Base-by-base conservation (phyloP, 1,140 invertebrate genomes). In the Cherax destructor region DNA sequence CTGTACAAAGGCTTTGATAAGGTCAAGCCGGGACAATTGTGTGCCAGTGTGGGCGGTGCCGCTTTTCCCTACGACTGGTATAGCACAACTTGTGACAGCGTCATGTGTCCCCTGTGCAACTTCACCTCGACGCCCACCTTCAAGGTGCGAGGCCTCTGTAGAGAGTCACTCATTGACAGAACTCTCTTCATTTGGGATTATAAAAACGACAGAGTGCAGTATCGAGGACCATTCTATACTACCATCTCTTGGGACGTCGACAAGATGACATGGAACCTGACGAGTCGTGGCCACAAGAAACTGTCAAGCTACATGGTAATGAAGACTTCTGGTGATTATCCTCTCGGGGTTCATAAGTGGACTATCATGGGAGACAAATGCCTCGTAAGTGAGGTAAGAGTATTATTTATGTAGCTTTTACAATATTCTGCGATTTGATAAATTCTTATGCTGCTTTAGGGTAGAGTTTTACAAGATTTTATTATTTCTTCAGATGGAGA, bases 351-450 rank as follows among this genome's bases (percentile, higher is more conserved):
- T 21, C 49, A 65, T 6, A 83, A 49, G 9, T 83, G 81, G 81
- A 69, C 21, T 41, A 11, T 83, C 81, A 56, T 16, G 21, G 81
- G 81, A 9, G 81, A 83, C 59, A 83, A 24, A 3, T 83, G 81
- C 24, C 52, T 59, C 24, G 56, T 56, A 49, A 56, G 16, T 21
- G 10, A 59, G 59, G 81, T 59, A 56, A 30, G 81, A 83, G 5
- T 81, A 41, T 13, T 74, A n/a, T 13, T n/a, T 69, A 69, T 41
- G 65, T 69, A 69, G n/a, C 65, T 69, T 1, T n/a, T 69, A n/a
- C 13, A 41, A 41, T 41, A 41, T 41, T 41, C 30, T 41, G 30
- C 2, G 30, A 41, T 41, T 2, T 41, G 30, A 41, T 41, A 41
- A 41, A 41, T 41, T 41, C 30, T 41, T 41, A 41, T 41, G 2